Evolutionary conservation across 2,888 invertebrate species (phyloP).

Genomic region (Liopterus haemorrhoidalis): DNA sequence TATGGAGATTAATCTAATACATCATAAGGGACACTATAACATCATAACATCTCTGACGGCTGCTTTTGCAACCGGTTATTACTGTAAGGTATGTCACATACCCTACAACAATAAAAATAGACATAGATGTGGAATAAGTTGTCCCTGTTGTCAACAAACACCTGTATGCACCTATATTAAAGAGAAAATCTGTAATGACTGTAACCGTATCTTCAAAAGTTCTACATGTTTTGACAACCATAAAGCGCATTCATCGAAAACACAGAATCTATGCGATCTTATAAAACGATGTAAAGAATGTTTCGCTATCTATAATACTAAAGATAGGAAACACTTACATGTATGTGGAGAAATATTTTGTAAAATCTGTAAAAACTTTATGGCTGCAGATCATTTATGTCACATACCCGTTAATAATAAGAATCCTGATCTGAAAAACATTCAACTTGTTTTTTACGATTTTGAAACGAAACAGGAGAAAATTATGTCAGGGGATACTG

Average conservation of each 20-base stretch:
- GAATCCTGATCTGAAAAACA: constrained; percentile 8
- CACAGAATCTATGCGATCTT: constrained; percentile 6
- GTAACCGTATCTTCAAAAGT: no score
- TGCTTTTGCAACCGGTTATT: no score
- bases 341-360: constrained; percentile 4
- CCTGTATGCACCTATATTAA: no score
- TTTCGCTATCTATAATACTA: background rate
- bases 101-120: no score
- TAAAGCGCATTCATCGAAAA: no score
- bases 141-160: no score
- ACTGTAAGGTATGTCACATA: no score
- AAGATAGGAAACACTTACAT: background rate
- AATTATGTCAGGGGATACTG: background rate
- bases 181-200: no score
- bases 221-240: no score
- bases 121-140: no score
- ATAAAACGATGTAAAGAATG: constrained; percentile 3
- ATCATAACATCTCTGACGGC: no score
- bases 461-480: constrained; percentile 24
- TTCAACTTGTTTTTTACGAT: constrained; percentile 26
- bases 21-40: no score
- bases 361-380: constrained; percentile 4
- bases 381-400: constrained; percentile 1
- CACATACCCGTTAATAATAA: background rate
- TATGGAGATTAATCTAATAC: background rate